These are phyloP conservation scores for Solen grandis DNA, from an alignment of 1,140 invertebrate genomes.

Conservation along the genomic window DNA sequence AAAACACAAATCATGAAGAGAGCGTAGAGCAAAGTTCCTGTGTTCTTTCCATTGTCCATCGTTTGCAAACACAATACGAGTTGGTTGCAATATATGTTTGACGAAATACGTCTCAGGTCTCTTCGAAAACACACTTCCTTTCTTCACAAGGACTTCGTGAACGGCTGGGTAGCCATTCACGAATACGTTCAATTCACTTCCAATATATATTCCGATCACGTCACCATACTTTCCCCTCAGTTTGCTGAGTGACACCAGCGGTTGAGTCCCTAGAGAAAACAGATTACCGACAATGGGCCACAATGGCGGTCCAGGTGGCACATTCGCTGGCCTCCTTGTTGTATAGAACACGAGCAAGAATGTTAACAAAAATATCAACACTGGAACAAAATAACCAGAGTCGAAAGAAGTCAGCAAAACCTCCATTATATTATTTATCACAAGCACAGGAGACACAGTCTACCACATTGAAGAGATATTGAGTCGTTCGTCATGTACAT, in stretches of 20 bases:
- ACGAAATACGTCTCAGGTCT: constrained; percentile 31
- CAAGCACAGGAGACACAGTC: no score
- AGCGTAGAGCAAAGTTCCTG: not conserved
- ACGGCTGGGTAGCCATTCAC: no score
- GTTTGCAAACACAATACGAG: not conserved
- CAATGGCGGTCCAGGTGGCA: no score
- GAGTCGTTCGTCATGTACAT: no score
- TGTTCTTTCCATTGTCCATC: not conserved
- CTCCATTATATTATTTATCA: no score
- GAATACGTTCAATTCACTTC: no score
- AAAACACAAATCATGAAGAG: not conserved
- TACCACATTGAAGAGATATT: no score
- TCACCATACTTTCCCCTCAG: constrained; percentile 37
- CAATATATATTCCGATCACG: constrained; percentile 28
- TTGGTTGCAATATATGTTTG: not conserved
- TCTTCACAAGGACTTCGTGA: no score
- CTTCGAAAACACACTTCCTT: no score
- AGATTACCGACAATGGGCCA: constrained; percentile 43
- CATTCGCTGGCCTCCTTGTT: constrained; percentile 14
- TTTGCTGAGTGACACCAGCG: not conserved
- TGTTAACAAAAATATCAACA: constrained; percentile 31
- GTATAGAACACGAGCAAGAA: constrained; percentile 31
- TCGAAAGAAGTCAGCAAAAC: no score
- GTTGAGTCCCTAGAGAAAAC: no score
- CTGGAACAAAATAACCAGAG: no score